phyloP scores from a whole-genome alignment of 2,113 vertebrate species.

The Syngnathus floridae region DNA sequence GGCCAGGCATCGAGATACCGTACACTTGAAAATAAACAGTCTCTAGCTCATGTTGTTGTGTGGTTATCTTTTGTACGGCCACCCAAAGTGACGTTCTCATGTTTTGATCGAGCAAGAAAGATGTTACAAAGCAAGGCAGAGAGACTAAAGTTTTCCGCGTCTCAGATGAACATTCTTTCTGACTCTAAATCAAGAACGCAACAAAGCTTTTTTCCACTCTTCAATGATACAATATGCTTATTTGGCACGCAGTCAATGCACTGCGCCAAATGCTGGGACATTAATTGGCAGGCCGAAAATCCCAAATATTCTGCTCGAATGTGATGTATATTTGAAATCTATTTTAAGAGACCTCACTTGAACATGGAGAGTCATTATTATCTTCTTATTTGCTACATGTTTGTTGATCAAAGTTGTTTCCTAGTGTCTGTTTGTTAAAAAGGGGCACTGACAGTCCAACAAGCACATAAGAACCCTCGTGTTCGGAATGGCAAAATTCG shows the following conservation, averaged over 20 bases:
- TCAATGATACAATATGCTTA: conserved; percentile 57
- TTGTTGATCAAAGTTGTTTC: conserved; percentile 64
- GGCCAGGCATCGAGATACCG: conserved; percentile 35
- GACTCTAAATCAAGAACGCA: conserved; percentile 48
- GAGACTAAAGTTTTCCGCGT: conserved; percentile 51
- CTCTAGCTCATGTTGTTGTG: conserved; percentile 44
- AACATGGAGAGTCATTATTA: conserved; percentile 63
- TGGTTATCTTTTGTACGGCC: conserved; percentile 55
- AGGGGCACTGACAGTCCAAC: conserved; percentile 52
- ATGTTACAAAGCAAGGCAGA: conserved; percentile 47
- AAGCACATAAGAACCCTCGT: conserved; percentile 23
- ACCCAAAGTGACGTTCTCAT: conserved; percentile 52
- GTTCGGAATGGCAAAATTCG: conserved; percentile 9
- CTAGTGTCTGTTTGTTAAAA: conserved; percentile 61
- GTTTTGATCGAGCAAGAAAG: conserved; percentile 60
- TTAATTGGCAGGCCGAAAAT: conserved; percentile 67
- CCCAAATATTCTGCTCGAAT: conserved; percentile 58
- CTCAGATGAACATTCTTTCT: conserved; percentile 40
- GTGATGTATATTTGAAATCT: conserved; percentile 60
- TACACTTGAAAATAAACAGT: conserved; percentile 49
- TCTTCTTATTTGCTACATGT: conserved; percentile 65
- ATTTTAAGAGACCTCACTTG: conserved; percentile 57
- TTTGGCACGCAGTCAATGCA: conserved; percentile 54
- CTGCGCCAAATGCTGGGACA: conserved; percentile 48
- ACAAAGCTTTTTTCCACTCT: conserved; percentile 28